Evolutionary conservation across 2,113 vertebrate species (phyloP).

Genomic region (Gnathonemus longibarbis): DNA sequence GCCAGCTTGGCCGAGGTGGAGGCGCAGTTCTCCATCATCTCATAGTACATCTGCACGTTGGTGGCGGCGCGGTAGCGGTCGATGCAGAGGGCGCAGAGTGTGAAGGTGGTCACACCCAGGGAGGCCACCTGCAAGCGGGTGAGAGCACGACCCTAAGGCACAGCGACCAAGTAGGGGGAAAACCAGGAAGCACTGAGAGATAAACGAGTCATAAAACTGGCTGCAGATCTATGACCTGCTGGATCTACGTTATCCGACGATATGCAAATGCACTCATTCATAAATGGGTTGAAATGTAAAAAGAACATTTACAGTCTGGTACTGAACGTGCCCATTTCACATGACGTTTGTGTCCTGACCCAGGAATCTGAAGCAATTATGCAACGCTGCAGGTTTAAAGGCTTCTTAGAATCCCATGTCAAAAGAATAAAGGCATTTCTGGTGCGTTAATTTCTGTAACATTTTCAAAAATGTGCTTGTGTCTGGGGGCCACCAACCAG

Average conservation of each 20-base stretch:
- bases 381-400: neutral
- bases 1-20: conserved; percentile 90
- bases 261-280: neutral
- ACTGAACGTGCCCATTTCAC: neutral
- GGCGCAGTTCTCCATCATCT: conserved; percentile 96
- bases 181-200: neutral
- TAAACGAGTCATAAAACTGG: neutral
- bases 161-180: neutral
- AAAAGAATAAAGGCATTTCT: neutral
- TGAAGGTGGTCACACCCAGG: conserved; percentile 92
- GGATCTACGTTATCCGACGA: neutral
- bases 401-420: neutral
- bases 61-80: conserved; percentile 93
- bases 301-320: neutral
- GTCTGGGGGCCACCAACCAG: neutral
- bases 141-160: conserved; percentile 4
- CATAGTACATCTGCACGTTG: conserved; percentile 98
- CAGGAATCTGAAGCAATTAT: neutral
- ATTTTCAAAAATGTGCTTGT: neutral
- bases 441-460: neutral
- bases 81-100: conserved; percentile 89
- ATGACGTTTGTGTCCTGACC: neutral
- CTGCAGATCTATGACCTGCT: neutral
- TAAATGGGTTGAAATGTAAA: neutral
- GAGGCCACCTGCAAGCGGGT: conserved; percentile 75